Evolutionary conservation across 2,888 invertebrate species (phyloP), one percentile per base, ranked within the genome.

Genomic region (Perithous albicinctus): DNA sequence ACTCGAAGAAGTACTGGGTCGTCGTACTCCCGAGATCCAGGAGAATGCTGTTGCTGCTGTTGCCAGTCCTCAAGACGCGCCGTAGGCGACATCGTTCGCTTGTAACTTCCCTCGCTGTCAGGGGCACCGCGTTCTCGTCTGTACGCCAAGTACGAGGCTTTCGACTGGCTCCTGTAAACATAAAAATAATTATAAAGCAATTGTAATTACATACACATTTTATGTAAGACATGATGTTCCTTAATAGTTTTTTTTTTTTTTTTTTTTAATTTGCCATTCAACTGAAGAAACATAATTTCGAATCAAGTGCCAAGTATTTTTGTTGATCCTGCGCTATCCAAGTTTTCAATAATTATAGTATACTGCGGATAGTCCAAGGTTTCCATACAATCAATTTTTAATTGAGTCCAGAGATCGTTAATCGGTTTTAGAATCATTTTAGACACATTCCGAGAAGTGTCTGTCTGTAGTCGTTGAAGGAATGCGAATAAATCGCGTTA

Each of bases 61-160:
- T 88, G 88, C 92, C 92, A 92, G 54, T 91, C 90, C 41, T 92
- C 92, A 46, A 92, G 78, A 8, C 92, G 89, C 1, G 92, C 90
- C 0, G 91, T 95, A 4, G 96, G 96, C 23, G 96, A 96, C 93
- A 96, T 94, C 18, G 96, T 96, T 61, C 96, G 93, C 89, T 96
- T 96, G 93, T 96, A 96, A 89, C 95, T 96, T 83, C 96, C 96
- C 91, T 96, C 96, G 80, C 95, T 95, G 91, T 96, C 96, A 78
- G 94, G 93, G 6, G 95, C 95, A 85, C 96, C 96, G 83, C 95
- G 94, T 89, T 96, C 96, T 74, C 96, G 94, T 48, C 96, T 94
- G 84, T 95, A 94, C n/a, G 96, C 95, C 93, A 96, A 93, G 91
- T 96, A 96, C 77, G 96, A 96, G 85, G 96, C 96, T 93, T 96